Evolutionary conservation across 2,888 invertebrate genomes (phyloP).

Genomic region (Clitarchus hookeri): DNA sequence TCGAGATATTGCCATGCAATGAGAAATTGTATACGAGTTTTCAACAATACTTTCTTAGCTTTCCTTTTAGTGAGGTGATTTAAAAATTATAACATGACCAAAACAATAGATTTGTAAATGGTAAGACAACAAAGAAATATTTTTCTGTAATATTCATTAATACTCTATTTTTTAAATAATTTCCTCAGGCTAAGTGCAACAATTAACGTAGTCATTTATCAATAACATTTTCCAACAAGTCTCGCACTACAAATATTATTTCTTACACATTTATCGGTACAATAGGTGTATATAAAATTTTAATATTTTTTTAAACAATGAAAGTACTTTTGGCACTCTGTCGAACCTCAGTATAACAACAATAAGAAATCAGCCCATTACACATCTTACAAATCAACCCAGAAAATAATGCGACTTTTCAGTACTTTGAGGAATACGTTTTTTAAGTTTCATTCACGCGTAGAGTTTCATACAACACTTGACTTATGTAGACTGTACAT

Average conservation of each 20-base stretch:
- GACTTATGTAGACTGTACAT: slow-evolving; percentile 20
- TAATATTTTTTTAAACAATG: background rate
- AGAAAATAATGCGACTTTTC: background rate
- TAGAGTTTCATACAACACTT: too few relatives aligned
- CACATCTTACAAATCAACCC: background rate
- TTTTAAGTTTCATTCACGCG: background rate
- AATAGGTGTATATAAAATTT: background rate
- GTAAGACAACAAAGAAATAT: background rate
- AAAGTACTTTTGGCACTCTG: slow-evolving; percentile 20
- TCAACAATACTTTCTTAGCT: too few relatives aligned
- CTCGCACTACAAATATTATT: background rate
- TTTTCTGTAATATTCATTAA: background rate
- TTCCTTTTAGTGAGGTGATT: background rate
- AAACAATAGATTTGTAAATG: background rate
- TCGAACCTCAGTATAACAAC: slow-evolving; percentile 5
- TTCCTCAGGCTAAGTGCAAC: background rate
- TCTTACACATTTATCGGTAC: background rate
- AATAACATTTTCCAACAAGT: background rate
- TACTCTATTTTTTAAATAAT: background rate
- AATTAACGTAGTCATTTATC: background rate
- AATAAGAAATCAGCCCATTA: background rate
- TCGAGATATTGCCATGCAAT: too few relatives aligned
- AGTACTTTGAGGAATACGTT: background rate
- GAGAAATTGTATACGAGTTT: background rate
- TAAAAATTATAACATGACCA: background rate